These are phyloP conservation scores for Spizaetus ornatus DNA, from an alignment of 2,113 vertebrate species.

Conservation along the genomic window DNA sequence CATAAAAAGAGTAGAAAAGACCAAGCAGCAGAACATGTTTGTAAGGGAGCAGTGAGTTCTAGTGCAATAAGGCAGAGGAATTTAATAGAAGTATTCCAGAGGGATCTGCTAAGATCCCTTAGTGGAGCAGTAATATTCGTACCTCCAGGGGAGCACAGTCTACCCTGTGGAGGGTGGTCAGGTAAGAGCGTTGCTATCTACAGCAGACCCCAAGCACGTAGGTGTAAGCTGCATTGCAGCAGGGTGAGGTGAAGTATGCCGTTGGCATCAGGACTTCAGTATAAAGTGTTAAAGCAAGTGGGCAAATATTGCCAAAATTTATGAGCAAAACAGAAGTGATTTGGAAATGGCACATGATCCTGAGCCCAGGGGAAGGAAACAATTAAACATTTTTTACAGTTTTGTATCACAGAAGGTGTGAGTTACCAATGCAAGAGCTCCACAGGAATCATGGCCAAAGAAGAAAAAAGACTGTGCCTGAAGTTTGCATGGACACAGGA, in stretches of 20 bases:
- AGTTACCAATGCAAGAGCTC: background rate
- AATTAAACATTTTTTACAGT: background rate
- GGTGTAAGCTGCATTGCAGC: background rate
- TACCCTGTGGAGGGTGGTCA: background rate
- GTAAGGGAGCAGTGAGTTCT: background rate
- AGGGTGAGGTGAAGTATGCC: background rate
- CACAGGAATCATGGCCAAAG: background rate
- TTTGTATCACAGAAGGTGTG: background rate
- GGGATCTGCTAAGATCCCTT: background rate
- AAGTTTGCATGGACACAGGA: background rate
- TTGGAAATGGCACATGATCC: background rate
- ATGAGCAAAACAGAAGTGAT: background rate
- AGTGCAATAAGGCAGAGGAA: background rate
- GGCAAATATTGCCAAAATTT: background rate
- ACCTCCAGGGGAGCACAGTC: background rate
- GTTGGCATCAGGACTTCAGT: background rate
- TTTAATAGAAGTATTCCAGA: background rate
- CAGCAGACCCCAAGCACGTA: background rate
- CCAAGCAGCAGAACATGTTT: background rate
- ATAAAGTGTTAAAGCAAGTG: background rate
- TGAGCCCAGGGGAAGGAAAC: background rate
- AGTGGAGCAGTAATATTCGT: background rate
- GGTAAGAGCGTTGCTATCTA: background rate
- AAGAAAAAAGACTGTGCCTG: background rate
- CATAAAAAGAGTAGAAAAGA: background rate